Base-by-base conservation (phyloP, 2,113 vertebrate species). In the Heterotilapia buettikoferi region DNA sequence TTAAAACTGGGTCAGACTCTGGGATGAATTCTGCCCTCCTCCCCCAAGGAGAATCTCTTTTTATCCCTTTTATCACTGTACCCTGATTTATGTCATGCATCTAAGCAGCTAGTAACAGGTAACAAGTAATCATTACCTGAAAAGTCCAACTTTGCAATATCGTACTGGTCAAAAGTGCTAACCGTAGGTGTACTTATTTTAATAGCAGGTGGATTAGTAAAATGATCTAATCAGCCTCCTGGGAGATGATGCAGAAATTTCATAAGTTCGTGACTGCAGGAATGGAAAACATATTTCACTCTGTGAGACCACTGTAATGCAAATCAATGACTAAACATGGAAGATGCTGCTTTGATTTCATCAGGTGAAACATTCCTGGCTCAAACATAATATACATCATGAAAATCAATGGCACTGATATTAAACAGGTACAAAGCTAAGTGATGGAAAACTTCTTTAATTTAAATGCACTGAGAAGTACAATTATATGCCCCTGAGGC, bases 1-100 rank as follows among this genome's bases (percentile, higher is more conserved):
- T 89, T 86, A 53, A 89, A 95, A 95, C 24, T 93, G 89, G 94
- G 94, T 63, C 93, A 93, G 82, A 80, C 86, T 86, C 80, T 81
- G 86, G 84, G 73, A 88, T 89, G 80, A 89, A 87, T 63, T 8
- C 73, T 88, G 61, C 45, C 52, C 79, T 91, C 89, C 86, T 93
- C 86, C 93, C 92, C 92, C 21, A 89, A 93, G 92, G 84, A 89
- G 87, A 38, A 91, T 80, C 86, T 92, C 82, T 88, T 90, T 94
- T 90, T 89, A 91, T 81, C 76, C 31, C 43, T 40, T 40, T 86
- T 66, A 21, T 82, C 79, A 88, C 79, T 80, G 31, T 71, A 87
- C 61, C 76, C 84, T 45, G 43, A 93, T 89, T 52, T 89, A 82
- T 88, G 90, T 87, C 88, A 92, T 71, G 26, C 45, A 78, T 33